Base-by-base conservation (phyloP, 30 jellyfish, hydroid and myxozoan species). In the Hydractinia symbiolongicarpus region DNA sequence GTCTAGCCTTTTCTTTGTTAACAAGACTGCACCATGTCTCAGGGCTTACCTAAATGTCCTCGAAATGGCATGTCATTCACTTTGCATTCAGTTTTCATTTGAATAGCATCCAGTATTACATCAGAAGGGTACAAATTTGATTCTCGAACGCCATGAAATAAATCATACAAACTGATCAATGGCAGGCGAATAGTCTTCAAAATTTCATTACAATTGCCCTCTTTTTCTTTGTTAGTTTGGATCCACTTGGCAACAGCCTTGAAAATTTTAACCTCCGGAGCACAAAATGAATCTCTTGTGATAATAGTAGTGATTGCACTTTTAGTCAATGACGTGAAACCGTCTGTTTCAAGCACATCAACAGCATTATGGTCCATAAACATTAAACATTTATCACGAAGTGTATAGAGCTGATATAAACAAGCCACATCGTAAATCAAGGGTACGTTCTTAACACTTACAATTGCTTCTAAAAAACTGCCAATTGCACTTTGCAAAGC, bases 351-450 rank as follows among this genome's bases (percentile, higher is more conserved):
- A 9, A 91, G 72, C 15, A 86, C 76, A n/a, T 91, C 96, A 9
- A 84, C 61, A 6, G 98, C 98, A 71, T 91, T 87, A 76, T 91
- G 98, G 66, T 91, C 98, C 89, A 91, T 83, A 89, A 74, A 91
- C 49, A 78, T 55, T 53, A 54, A 17, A 74, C 98, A 91, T 19
- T 86, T 83, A 20, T 64, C 56, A 30, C 67, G 88, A 51, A 91
- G 67, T 66, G 81, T 89, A n/a, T 49, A 30, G 17, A 84, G 62
- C 10, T 56, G 80, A 61, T 86, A 80, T 30, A 87, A 82, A 9
- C 86, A 66, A 21, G 98, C 84, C 2, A 82, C 96, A 77, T 91
- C 95, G 69, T 75, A 91, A 9, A 91, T 87, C 52, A 82, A 82
- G 5, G 95, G 50, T 50, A 87, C 96, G 64, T 79, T 86, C 16